Conservation (phyloP, 2,797 vertebrate species). For the Pseudocheirus occidentalis region DNA sequence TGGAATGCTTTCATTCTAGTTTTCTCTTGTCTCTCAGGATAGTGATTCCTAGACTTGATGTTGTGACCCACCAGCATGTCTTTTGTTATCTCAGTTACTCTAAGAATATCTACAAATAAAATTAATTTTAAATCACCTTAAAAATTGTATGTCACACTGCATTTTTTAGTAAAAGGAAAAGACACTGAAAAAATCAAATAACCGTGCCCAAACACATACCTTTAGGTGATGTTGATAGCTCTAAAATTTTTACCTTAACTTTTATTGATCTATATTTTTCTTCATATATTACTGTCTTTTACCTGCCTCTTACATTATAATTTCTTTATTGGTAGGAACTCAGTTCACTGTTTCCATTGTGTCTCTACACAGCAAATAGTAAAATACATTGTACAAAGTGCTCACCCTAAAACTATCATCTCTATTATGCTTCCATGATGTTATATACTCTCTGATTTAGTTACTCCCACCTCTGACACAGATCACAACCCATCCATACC, state of each 20-base stretch:
- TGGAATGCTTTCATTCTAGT: background rate
- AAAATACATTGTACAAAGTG: constrained; percentile 18
- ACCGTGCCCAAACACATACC: background rate
- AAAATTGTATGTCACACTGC: background rate
- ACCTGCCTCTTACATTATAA: background rate
- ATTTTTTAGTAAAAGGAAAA: constrained; percentile 20
- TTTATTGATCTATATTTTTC: background rate
- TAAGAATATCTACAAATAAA: constrained; percentile 40
- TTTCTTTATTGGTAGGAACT: background rate
- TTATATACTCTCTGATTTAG: too few relatives aligned
- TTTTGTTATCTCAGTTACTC: background rate
- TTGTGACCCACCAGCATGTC: background rate
- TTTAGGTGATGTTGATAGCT: constrained; percentile 14
- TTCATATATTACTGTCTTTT: background rate
- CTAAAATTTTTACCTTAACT: background rate
- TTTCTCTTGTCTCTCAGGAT: background rate
- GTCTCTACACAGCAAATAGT: constrained; percentile 10
- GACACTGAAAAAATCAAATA: background rate
- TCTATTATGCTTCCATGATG: too few relatives aligned
- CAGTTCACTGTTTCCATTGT: constrained; percentile 31
- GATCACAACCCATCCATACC: too few relatives aligned
- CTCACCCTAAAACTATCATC: constrained; percentile 11
- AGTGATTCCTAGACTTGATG: background rate
- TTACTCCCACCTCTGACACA: too few relatives aligned
- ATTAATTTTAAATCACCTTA: constrained; percentile 18